phyloP scores from a whole-genome alignment of 2,888 invertebrate species.

The Rhogogaster chlorosoma region DNA sequence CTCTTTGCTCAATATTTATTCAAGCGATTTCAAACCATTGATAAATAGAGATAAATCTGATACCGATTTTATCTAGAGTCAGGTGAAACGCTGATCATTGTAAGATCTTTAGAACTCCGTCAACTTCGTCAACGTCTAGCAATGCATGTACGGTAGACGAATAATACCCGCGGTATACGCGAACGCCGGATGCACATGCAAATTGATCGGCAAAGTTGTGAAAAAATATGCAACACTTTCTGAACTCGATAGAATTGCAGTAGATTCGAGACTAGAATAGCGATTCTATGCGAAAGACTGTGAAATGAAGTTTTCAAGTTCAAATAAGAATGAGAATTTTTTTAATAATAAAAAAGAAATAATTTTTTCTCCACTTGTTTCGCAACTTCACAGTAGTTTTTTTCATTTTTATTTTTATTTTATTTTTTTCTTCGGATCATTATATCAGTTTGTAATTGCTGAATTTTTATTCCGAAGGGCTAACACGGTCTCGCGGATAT shows the following conservation, averaged over 20 bases:
- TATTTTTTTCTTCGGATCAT: slow-evolving; percentile 1
- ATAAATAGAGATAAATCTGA: background rate
- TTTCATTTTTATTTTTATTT: background rate
- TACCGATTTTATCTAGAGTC: background rate
- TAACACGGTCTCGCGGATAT: background rate
- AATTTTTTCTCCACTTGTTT: background rate
- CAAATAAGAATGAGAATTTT: background rate
- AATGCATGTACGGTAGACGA: background rate
- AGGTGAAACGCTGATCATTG: background rate
- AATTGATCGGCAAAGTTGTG: slow-evolving; percentile 26
- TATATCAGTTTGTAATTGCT: slow-evolving; percentile 43
- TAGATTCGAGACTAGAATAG: background rate
- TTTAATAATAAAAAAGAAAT: background rate
- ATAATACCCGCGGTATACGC: background rate
- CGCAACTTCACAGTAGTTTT: background rate
- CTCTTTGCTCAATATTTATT: background rate
- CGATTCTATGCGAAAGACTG: background rate
- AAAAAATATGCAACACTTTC: background rate
- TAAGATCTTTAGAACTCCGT: slow-evolving; percentile 10
- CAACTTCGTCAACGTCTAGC: slow-evolving; percentile 22
- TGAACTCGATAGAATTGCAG: background rate
- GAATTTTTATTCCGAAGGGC: slow-evolving; percentile 20
- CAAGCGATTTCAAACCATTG: background rate
- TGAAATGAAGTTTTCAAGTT: background rate
- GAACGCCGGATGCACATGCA: slow-evolving; percentile 41